Conservation (phyloP, 2,113 vertebrate genomes). For the Carollia perspicillata region DNA sequence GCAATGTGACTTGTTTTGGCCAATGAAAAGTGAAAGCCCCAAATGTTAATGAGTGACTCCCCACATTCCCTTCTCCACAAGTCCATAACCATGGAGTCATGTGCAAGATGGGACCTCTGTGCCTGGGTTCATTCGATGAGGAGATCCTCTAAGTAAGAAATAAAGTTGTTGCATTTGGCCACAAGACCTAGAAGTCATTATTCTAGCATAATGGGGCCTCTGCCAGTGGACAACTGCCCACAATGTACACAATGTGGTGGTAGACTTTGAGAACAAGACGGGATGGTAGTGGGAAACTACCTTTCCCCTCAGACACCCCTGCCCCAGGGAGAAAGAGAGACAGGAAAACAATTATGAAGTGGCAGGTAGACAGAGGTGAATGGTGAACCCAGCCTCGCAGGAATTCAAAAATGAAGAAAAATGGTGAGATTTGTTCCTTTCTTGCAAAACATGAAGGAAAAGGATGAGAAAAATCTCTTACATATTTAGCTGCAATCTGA, state of each 20-base stretch:
- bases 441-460: background rate
- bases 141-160: background rate
- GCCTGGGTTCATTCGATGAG: background rate
- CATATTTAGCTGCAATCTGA: background rate
- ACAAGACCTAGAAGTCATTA: background rate
- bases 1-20: background rate
- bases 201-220: background rate
- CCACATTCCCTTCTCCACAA: background rate
- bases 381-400: background rate
- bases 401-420: background rate
- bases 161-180: background rate
- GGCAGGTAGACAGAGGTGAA: background rate
- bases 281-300: background rate
- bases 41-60: background rate
- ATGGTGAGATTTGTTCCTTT: background rate
- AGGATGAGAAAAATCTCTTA: background rate
- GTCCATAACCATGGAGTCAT: background rate
- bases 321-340: background rate
- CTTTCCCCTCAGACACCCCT: background rate
- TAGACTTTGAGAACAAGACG: background rate
- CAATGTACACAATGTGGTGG: rapidly evolving
- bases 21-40: background rate
- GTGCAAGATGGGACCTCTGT: background rate
- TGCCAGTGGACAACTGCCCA: too few species aligned
- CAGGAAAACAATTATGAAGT: background rate